Evolutionary conservation across 1,140 invertebrate species (phyloP), one percentile per base, ranked within the genome.

Genomic region (Helicorthomorpha holstii): DNA sequence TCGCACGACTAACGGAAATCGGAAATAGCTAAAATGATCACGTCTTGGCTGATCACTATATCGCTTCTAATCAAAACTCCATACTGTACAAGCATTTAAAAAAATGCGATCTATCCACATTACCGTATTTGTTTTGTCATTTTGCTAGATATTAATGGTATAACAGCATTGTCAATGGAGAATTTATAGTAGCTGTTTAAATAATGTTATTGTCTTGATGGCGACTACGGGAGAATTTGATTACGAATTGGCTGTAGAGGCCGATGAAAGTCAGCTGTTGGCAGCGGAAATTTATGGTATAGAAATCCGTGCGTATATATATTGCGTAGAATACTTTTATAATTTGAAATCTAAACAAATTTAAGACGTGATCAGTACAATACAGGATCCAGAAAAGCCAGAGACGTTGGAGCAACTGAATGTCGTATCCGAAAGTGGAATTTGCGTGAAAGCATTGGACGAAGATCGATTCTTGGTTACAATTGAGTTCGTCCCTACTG

Each of bases 301-400:
- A 46, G 44, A 46, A 22, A 22, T 46, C 21, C 4, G 12, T 22
- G 25, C n/a, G 25, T 19, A 46, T 46, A 22, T 10, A 7, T 7
- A 21, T 46, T 46, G 44, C 7, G 21, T 10, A 7, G 29, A 46
- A 4, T 46, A 7, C 4, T 10, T 46, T 7, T 19, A 22, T 22
- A 46, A 46, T 46, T 25, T 34, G 16, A 34, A 25, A 49, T 34
- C 24, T 4, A 23, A 41, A 19, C 26, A n/a, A n/a, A n/a, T 55
- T 47, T 1, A 52, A 69, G 68, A 69, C 58, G 52, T 69, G 3
- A 57, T 57, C 27, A 21, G 54, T 19, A 7, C 24, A 3, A 88
- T 89, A 55, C 78, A 79, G 61, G 85, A 90, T 66, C 85, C 85
- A 3, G 85, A 90, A 66, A 88, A 89, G 67, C 84, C 84, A n/a